Evolutionary conservation across 1,140 invertebrate species (phyloP).

Genomic region (Scaptomyza graminum): DNA sequence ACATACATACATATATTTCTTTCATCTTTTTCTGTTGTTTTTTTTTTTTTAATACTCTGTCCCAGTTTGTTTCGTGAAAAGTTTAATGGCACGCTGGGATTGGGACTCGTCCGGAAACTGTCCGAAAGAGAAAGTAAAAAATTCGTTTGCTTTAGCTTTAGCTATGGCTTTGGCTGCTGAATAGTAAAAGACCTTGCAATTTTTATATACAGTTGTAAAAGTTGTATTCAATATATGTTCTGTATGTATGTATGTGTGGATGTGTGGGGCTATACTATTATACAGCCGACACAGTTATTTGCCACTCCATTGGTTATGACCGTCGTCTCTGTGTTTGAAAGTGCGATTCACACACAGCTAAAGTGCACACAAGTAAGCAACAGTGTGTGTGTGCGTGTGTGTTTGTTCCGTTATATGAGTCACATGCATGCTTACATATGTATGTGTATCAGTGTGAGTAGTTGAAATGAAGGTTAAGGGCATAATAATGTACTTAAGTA

Average conservation of each 20-base stretch:
- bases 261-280: conserved; percentile 24
- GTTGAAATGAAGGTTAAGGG: conserved; percentile 12
- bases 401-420: background rate
- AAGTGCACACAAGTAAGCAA: conserved; percentile 14
- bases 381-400: conserved; percentile 12
- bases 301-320: conserved; percentile 72
- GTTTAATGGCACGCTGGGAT: conserved; percentile 73
- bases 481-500: background rate
- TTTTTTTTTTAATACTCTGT: conserved; percentile 79
- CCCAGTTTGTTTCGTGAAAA: conserved; percentile 81
- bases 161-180: conserved; percentile 49
- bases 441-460: background rate
- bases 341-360: conserved; percentile 9
- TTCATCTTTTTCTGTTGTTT: conserved; percentile 82
- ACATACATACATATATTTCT: conserved; percentile 77
- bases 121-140: conserved; percentile 78
- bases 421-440: too few relatives aligned
- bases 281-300: conserved; percentile 72
- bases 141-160: conserved; percentile 69
- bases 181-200: conserved; percentile 78
- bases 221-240: conserved; percentile 70
- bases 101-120: conserved; percentile 20
- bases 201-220: conserved; percentile 82
- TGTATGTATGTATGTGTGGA: conserved; percentile 57
- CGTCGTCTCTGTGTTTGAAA: conserved; percentile 35